Conservation (phyloP, 2,888 invertebrate genomes). For the Muscina levida region DNA sequence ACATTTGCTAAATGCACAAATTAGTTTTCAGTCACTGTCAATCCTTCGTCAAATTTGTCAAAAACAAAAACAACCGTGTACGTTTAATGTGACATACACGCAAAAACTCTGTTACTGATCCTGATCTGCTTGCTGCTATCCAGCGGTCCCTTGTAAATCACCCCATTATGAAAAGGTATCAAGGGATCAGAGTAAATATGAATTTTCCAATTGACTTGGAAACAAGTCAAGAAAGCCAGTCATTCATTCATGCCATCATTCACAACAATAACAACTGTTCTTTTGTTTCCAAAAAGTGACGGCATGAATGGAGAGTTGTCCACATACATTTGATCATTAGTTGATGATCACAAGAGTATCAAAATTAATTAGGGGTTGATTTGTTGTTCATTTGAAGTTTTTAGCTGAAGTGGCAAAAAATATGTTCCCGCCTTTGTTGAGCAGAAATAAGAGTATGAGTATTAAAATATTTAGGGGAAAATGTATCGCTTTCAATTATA, state of each 20-base stretch:
- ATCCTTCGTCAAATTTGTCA: constrained; percentile 67
- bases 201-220: constrained; percentile 66
- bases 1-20: constrained; percentile 42
- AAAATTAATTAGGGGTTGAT: constrained; percentile 64
- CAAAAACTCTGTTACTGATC: constrained; percentile 13
- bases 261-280: constrained; percentile 36
- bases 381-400: constrained; percentile 38
- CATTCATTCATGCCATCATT: constrained; percentile 48
- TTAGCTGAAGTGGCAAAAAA: constrained; percentile 60
- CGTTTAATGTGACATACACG: background rate
- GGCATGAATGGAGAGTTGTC: constrained; percentile 28
- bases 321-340: constrained; percentile 52
- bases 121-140: constrained; percentile 20
- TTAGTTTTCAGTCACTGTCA: constrained; percentile 66
- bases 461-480: too few relatives aligned
- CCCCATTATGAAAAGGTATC: constrained; percentile 17
- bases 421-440: too few relatives aligned
- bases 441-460: too few relatives aligned
- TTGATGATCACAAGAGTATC: constrained; percentile 62
- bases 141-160: background rate
- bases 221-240: constrained; percentile 51
- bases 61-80: constrained; percentile 22
- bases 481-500: constrained; percentile 54
- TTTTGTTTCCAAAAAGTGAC: constrained; percentile 34
- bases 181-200: constrained; percentile 57